Conservation (phyloP, 1,140 invertebrate species). For the Maniola jurtina region DNA sequence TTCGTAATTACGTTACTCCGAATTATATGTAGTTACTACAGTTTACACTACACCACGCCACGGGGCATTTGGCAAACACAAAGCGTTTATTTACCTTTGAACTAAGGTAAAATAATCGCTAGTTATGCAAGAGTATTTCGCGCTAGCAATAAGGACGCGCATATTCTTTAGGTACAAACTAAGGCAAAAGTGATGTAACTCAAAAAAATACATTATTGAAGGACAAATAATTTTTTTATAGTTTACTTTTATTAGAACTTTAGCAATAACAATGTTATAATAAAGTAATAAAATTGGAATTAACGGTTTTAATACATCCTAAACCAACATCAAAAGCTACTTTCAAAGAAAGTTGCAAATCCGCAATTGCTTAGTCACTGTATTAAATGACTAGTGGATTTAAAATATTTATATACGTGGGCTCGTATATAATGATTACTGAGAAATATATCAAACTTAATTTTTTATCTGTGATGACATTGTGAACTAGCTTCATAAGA, state of each 20-base stretch:
- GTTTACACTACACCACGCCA: background rate
- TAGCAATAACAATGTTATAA: too few species aligned
- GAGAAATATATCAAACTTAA: background rate
- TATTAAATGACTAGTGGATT: background rate
- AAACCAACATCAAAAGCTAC: background rate
- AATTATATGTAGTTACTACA: background rate
- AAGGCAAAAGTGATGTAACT: too few species aligned
- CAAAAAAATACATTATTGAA: too few species aligned
- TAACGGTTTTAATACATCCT: background rate
- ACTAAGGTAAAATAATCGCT: background rate
- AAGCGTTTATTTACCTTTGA: slow-evolving; percentile 1
- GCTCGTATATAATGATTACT: background rate
- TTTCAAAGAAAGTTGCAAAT: background rate
- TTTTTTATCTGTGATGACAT: too few species aligned
- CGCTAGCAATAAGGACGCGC: too few species aligned
- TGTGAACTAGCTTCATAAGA: too few species aligned
- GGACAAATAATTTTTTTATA: too few species aligned
- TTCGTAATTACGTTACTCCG: background rate
- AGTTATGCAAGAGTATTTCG: too few species aligned
- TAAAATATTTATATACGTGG: background rate
- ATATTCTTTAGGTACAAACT: too few species aligned
- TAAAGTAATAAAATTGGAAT: background rate
- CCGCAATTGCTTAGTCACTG: background rate
- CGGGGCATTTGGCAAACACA: background rate
- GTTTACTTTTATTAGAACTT: too few species aligned